phyloP scores from a whole-genome alignment of 2,797 vertebrate genomes.

The Hylomyscus alleni region DNA sequence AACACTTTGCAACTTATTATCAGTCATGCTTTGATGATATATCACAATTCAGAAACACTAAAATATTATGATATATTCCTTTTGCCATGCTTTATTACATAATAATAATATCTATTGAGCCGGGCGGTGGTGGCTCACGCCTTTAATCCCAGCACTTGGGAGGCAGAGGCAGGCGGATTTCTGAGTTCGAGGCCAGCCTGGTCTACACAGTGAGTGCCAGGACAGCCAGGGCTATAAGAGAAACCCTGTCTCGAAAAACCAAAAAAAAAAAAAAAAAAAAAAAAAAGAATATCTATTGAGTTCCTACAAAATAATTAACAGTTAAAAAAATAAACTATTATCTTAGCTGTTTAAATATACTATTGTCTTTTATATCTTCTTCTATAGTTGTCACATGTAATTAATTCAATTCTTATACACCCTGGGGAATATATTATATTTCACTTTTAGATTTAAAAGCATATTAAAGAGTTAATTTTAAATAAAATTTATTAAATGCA shows the following conservation, averaged over 20 bases:
- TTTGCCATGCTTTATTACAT: background rate
- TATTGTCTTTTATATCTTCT: background rate
- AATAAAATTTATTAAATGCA: slow-evolving; percentile 15
- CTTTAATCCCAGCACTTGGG: too few species aligned
- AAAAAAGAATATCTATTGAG: background rate
- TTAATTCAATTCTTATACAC: slow-evolving; percentile 39
- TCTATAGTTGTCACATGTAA: background rate
- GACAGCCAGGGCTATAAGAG: too few species aligned
- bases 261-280: too few species aligned
- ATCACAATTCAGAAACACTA: background rate
- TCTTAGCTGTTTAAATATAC: background rate
- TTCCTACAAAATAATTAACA: background rate
- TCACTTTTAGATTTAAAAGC: background rate
- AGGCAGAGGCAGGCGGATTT: too few species aligned
- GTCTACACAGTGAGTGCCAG: too few species aligned
- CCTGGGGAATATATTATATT: slow-evolving; percentile 36
- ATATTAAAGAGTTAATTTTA: slow-evolving; percentile 26
- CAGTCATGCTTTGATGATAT: background rate
- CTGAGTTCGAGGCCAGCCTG: too few species aligned
- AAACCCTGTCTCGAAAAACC: too few species aligned
- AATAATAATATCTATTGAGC: background rate
- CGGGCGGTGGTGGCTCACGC: too few species aligned
- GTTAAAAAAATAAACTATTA: background rate
- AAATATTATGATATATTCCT: slow-evolving; percentile 2
- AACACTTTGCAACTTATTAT: background rate